phyloP scores from a whole-genome alignment of 2,888 invertebrate species.

The Scaptomyza reducta region DNA sequence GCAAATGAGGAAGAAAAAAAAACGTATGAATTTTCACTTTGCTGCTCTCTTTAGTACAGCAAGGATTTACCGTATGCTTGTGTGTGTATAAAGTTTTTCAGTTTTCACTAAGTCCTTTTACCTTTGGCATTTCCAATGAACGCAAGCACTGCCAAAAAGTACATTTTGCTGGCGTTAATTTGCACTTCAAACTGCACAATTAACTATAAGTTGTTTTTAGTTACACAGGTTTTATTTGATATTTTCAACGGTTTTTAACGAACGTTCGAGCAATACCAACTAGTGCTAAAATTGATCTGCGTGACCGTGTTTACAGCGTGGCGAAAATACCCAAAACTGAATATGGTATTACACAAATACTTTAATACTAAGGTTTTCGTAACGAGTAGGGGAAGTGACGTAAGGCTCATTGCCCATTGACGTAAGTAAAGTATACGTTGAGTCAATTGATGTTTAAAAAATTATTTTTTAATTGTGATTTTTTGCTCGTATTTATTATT shows the following conservation, averaged over 20 bases:
- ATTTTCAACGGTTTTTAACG: constrained; percentile 70
- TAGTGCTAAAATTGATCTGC: constrained; percentile 53
- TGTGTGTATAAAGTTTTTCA: constrained; percentile 70
- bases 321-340: constrained; percentile 7
- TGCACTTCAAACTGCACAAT: constrained; percentile 53
- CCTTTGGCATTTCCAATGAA: constrained; percentile 83
- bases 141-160: constrained; percentile 80
- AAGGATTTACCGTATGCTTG: constrained; percentile 58
- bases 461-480: no score
- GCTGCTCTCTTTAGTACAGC: constrained; percentile 49
- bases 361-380: constrained; percentile 26
- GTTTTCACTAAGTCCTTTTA: constrained; percentile 67
- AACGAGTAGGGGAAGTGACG: background rate
- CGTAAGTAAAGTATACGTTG: constrained; percentile 3
- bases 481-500: no score
- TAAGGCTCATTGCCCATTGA: background rate
- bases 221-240: constrained; percentile 52
- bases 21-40: constrained; percentile 48
- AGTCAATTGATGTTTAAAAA: background rate
- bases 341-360: constrained; percentile 3
- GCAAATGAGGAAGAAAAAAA: constrained; percentile 5
- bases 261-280: constrained; percentile 71
- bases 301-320: constrained; percentile 32
- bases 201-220: constrained; percentile 39
- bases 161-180: constrained; percentile 75